These are phyloP conservation scores for Acanthosepion esculentum DNA, from an alignment of 2,888 invertebrate genomes.

Conservation along the genomic window DNA sequence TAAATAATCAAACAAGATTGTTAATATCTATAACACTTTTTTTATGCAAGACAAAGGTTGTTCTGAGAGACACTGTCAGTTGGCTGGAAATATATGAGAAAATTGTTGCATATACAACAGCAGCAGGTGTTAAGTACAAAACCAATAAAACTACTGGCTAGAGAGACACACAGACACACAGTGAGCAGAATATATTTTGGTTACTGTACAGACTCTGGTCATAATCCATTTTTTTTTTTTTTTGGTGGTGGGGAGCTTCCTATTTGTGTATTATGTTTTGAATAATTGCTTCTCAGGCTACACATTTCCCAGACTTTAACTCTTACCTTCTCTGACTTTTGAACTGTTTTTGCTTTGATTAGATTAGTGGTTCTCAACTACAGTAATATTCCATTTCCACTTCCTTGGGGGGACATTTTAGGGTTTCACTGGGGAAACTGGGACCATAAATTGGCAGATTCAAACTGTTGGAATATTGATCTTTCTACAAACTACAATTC, in stretches of 20 bases:
- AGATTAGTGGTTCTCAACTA: background rate
- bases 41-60: background rate
- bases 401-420: background rate
- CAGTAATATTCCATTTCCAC: background rate
- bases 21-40: background rate
- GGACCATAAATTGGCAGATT: no score
- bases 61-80: background rate
- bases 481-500: background rate
- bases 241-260: background rate
- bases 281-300: slow-evolving; percentile 18
- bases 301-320: background rate
- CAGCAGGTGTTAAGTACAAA: background rate
- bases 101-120: background rate
- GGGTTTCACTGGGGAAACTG: no score
- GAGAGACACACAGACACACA: slow-evolving; percentile 33
- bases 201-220: slow-evolving; percentile 9
- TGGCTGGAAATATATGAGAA: background rate
- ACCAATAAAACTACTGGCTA: slow-evolving; percentile 21
- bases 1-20: background rate
- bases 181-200: background rate
- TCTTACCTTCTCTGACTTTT: background rate
- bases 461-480: no score
- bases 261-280: background rate
- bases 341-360: background rate
- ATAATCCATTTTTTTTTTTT: background rate